Evolutionary conservation across 2,113 vertebrate species (phyloP), one percentile per base, ranked within the genome.

Genomic region (Odobenus rosmarus): DNA sequence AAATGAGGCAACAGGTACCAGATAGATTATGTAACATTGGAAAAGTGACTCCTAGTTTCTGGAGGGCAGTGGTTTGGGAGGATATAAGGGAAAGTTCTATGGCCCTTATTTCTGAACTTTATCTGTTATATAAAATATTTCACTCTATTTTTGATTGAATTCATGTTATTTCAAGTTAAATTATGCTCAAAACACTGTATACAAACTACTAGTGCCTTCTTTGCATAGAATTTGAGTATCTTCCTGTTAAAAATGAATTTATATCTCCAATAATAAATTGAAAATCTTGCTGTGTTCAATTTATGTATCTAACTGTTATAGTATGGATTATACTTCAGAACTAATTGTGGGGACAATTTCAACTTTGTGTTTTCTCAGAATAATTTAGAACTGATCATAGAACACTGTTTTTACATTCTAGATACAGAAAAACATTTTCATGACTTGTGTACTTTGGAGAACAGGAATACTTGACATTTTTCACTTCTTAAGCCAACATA

Each of bases 391-490:
- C 83, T 93, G 28, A 87, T 90, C 26, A 81, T 19, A 67, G 46
- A 90, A 86, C 7, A 55, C 5, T 36, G 16, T 13, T 81, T 86
- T 59, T 59, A 85, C 33, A 83, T 81, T 85, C 4, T 7, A 92
- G 62, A 31, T 14, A 51, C 15, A 71, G 28, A 71, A 90, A 89
- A 57, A 4, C 13, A 95, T 79, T 96, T 94, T 87, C 36, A 39
- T 84, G 62, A 79, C 18, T 49, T 61, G 53, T 76, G 14, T 88
- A 49, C 77, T 95, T 86, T 81, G 59, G 72, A 80, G 7, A 59
- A 74, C 15, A 77, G 11, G 77, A 51, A 83, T 79, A 72, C 9
- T 90, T 96, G 90, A 77, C 39, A 92, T 77, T 92, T 96, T 91
- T 79, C 12, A 90, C 21, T 90, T 95, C 23, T 28, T 59, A 62